Evolutionary conservation across 2,797 vertebrate species (phyloP), one percentile per base, ranked within the genome.

Genomic region (Parotocinclus haroldoi): DNA sequence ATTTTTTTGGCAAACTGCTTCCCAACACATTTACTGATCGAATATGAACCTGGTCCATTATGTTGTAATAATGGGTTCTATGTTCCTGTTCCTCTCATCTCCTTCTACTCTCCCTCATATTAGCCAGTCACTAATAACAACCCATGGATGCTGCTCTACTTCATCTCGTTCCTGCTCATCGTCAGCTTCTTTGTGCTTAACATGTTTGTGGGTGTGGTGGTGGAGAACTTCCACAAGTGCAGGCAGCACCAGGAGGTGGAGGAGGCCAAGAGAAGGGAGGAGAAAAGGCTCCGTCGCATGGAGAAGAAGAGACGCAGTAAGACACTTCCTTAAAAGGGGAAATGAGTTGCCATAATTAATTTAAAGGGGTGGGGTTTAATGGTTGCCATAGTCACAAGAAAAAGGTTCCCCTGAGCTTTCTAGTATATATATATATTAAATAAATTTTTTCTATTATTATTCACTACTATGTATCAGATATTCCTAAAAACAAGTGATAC

Each of bases 151-250:
- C n/a, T n/a, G n/a, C n/a, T n/a, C n/a, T n/a, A n/a, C n/a, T n/a
- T n/a, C n/a, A 94, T 95, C 82, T 94, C 93, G 68, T 95, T 95
- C 83, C 92, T 95, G 76, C 92, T 95, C 73, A 94, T 95, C 8
- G 93, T 95, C 85, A 94, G 93, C 79, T 95, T 95, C 86, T 95
- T 95, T 56, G 93, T 95, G 72, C 91, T 95, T 78, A 94, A 95
- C 85, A 95, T 95, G 93, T 95, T 95, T 0, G 93, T 95, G 81
- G 93, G 93, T 0, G 93, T 95, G 52, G 93, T 95, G 59, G 93
- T 95, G 70, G 93, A 95, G 88, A 95, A 95, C 76, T 95, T 94
- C 83, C 93, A 95, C 86, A 95, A 95, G 85, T 95, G 93, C 81
- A 89, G 93, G 18, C 89, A 89, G 82, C 88, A 93, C 80, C 92